Percentiles rank a stretch among this genome's conserved stretches.
Evolutionary conservation across 35 echinoderm and acorn worm genomes (phyloP).

Genomic region (Acanthaster planci): DNA sequence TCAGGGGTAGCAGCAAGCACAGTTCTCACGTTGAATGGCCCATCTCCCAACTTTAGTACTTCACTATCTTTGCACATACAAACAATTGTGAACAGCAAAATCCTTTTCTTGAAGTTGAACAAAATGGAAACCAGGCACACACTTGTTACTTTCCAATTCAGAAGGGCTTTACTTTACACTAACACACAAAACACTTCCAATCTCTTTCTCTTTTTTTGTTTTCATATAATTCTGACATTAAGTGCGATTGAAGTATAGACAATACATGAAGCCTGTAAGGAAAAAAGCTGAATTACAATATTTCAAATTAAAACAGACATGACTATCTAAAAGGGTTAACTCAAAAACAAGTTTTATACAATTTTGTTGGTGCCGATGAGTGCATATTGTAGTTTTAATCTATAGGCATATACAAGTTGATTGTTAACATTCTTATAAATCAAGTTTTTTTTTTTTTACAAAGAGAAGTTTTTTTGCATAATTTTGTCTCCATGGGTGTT

Average conservation of each 20-base stretch:
- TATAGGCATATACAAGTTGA: slow-evolving; percentile 29
- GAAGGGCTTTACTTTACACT: slow-evolving; percentile 28
- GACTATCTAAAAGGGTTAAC: slow-evolving; percentile 32
- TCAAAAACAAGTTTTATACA: slow-evolving; percentile 14
- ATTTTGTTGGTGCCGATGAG: slow-evolving; percentile 9
- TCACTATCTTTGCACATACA: too few species aligned
- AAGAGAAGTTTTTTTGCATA: slow-evolving; percentile 16
- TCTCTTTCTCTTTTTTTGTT: slow-evolving; percentile 10
- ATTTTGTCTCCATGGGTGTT: not conserved
- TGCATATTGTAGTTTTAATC: slow-evolving; percentile 25
- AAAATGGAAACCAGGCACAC: too few species aligned
- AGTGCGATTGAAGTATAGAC: slow-evolving; percentile 26
- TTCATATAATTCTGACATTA: slow-evolving; percentile 18
- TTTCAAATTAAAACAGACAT: slow-evolving; percentile 20
- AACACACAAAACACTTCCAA: slow-evolving; percentile 27
- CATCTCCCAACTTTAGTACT: too few species aligned
- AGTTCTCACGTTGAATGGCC: too few species aligned
- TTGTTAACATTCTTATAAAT: slow-evolving; percentile 9
- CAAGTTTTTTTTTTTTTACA: not conserved
- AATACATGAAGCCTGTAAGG: slow-evolving; percentile 6
- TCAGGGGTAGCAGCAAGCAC: too few species aligned
- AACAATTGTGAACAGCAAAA: too few species aligned
- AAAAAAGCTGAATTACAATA: slow-evolving; percentile 19
- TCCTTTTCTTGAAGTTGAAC: too few species aligned
- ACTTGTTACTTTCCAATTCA: not conserved